These are phyloP conservation scores for Drepana falcataria DNA, from an alignment of 2,888 invertebrate species.

Conservation along the genomic window DNA sequence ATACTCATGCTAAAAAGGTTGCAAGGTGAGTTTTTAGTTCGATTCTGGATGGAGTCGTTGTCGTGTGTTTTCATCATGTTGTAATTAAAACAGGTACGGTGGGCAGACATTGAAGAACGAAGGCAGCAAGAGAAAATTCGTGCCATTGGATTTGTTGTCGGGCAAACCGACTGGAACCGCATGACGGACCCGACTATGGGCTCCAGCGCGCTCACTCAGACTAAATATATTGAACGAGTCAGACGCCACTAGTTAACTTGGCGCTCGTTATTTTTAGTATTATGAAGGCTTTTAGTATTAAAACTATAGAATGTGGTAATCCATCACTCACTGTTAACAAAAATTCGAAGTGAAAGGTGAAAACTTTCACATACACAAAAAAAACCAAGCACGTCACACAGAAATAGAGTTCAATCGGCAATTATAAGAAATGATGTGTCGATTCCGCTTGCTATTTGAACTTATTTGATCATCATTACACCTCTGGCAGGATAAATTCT, in stretches of 20 bases:
- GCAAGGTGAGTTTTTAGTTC: constrained; percentile 34
- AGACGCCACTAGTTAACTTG: constrained; percentile 33
- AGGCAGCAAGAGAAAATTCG: constrained; percentile 95
- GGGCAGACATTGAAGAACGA: constrained; percentile 98
- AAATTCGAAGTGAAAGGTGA: no score
- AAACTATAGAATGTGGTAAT: no score
- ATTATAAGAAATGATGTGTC: no score
- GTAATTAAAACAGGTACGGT: constrained; percentile 89
- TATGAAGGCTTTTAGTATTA: neutral
- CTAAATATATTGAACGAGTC: constrained; percentile 91
- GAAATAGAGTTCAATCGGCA: no score
- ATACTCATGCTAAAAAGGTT: constrained; percentile 2
- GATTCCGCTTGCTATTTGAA: no score
- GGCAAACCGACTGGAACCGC: constrained; percentile 96
- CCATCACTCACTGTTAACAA: no score
- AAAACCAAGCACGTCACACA: no score
- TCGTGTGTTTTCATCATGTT: constrained; percentile 53
- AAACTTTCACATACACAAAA: no score
- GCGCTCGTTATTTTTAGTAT: neutral
- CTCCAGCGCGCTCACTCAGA: constrained; percentile 92
- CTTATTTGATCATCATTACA: no score
- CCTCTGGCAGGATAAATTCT: no score
- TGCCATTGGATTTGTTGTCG: constrained; percentile 97
- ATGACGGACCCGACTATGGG: constrained; percentile 96
- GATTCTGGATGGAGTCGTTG: constrained; percentile 14